These are phyloP conservation scores for Bufo bufo DNA, from an alignment of 2,113 vertebrate species.

Conservation along the genomic window DNA sequence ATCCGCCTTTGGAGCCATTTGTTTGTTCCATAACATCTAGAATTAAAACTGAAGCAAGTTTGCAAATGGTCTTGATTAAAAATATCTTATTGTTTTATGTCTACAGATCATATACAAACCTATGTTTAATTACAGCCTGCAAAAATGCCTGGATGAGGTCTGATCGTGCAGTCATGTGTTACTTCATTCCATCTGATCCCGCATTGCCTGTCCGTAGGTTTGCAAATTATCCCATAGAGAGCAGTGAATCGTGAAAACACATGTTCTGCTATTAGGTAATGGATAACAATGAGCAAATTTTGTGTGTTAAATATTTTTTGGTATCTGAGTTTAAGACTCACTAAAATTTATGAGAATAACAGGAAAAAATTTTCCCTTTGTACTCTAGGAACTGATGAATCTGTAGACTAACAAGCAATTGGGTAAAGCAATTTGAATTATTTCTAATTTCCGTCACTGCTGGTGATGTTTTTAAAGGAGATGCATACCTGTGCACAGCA, in stretches of 20 bases:
- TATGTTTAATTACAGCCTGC: background rate
- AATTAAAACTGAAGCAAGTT: background rate
- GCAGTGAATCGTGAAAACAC: background rate
- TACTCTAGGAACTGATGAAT: background rate
- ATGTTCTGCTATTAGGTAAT: background rate
- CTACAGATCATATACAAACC: background rate
- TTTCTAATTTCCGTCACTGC: background rate
- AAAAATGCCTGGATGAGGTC: background rate
- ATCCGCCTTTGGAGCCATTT: background rate
- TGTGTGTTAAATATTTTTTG: background rate
- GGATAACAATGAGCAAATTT: background rate
- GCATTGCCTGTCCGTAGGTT: background rate
- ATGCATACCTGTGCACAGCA: background rate
- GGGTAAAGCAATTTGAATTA: background rate
- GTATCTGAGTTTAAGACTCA: background rate
- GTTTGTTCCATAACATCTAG: background rate
- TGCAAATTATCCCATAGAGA: background rate
- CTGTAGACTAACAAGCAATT: background rate
- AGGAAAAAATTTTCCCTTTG: background rate
- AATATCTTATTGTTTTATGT: background rate
- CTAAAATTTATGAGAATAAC: background rate
- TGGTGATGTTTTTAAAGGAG: background rate
- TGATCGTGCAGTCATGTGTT: background rate
- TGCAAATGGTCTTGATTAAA: background rate
- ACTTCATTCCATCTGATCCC: background rate